Evolutionary conservation across 2,888 invertebrate genomes (phyloP).

Genomic region (Sylvicola cinctus): DNA sequence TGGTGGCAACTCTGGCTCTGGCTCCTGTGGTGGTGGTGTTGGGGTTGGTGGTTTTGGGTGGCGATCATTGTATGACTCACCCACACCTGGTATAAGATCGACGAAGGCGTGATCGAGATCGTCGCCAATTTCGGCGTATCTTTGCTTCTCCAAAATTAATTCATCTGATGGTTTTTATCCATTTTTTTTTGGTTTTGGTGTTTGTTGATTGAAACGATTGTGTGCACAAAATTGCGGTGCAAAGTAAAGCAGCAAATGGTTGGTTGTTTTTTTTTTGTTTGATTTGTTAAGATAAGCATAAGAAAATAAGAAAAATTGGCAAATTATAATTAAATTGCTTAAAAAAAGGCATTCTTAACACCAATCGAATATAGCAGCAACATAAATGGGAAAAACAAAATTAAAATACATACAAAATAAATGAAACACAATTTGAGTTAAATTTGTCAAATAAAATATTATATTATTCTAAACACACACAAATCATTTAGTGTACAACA

Average conservation of each 20-base stretch:
- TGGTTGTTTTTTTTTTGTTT: no score
- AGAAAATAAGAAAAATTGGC: no score
- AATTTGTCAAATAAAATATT: no score
- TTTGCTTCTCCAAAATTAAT: conserved; percentile 71
- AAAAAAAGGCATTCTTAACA: no score
- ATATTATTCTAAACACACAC: no score
- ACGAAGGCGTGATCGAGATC: conserved; percentile 87
- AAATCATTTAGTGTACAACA: no score
- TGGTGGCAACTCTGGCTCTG: conserved; percentile 17
- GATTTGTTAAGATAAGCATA: no score
- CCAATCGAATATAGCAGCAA: background rate
- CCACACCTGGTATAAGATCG: conserved; percentile 46
- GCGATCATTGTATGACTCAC: conserved; percentile 24
- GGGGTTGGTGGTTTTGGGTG: conserved; percentile 26
- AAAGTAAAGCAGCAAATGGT: no score
- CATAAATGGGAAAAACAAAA: background rate
- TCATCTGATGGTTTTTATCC: conserved; percentile 40
- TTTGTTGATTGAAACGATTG: no score
- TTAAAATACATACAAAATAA: background rate
- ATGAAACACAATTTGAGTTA: background rate
- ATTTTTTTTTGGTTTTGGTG: background rate
- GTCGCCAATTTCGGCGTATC: conserved; percentile 80
- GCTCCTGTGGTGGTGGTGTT: conserved; percentile 11
- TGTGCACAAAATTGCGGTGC: no score
- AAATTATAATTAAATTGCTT: no score